Base-by-base conservation (phyloP, 1,140 invertebrate species). In the Caerostris darwini region DNA sequence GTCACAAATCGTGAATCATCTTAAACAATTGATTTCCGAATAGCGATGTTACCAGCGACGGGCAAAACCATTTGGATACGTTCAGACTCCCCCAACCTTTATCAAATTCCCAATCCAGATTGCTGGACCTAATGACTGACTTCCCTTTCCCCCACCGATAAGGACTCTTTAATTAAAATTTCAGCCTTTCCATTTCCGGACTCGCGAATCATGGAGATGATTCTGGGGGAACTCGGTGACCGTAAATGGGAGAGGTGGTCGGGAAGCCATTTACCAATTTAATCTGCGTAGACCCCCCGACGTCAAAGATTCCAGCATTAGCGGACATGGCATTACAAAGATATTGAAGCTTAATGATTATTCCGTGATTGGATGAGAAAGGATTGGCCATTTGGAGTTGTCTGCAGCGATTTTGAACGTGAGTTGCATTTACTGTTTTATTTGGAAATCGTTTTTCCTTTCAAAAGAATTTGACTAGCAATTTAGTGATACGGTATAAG, bases 141-240 rank as follows among this genome's bases (percentile, higher is more conserved):
- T 56, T 6, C 14, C 81, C 81, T 4, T 14, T 19, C 8, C 17
- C n/a, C 17, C 8, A 7, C 6, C 8, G n/a, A 34, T 34, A 71
- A 71, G 67, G n/a, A 59, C 5, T 67, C 6, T 71, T 71, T 71
- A 71, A 71, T 71, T 71, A 71, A 71, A 71, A 71, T 71, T 71
- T 71, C 34, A 71, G n/a, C 17, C 5, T 71, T 71, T 71, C 67
- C 67, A 71, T 71, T 71, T 71, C 67, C 54, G 14, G 50, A 12
- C 8, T 57, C 53, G 12, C 5, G 5, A n/a, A 53, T 56, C 54
- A 7, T 19, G n/a, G 17, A 6, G 81, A 56, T 19, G n/a, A 34
- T 34, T 71, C 17, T 17, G 17, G n/a, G n/a, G 17, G 17, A 71
- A 50, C 19, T 71, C 67, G 34, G 3, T 71, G 67, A 50, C 67